These are phyloP conservation scores for Pipistrellus pygmaeus DNA, from an alignment of 2,797 vertebrate species.

Conservation along the genomic window DNA sequence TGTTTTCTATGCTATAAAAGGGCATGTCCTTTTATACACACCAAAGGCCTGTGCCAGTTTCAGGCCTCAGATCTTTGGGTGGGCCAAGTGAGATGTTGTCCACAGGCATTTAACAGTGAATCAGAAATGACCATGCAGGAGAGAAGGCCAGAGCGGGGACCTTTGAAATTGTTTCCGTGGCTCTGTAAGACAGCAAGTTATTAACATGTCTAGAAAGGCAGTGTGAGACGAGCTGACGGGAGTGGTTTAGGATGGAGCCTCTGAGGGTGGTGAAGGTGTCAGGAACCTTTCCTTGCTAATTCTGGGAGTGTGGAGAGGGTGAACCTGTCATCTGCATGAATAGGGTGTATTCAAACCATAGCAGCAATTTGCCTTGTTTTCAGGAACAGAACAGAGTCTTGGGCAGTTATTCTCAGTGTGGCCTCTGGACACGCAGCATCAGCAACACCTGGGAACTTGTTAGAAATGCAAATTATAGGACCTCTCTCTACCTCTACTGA, in stretches of 20 bases:
- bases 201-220: not conserved
- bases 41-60: not conserved
- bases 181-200: not conserved
- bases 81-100: not conserved
- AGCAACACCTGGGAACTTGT: not conserved
- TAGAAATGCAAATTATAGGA: not conserved
- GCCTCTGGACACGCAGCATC: not conserved
- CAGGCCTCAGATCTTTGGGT: not conserved
- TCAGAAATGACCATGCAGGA: not conserved
- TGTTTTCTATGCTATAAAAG: constrained; percentile 32
- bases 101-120: not conserved
- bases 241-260: not conserved
- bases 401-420: not conserved
- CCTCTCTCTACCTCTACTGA: not conserved
- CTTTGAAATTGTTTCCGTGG: not conserved
- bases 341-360: not conserved
- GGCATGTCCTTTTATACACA: not conserved
- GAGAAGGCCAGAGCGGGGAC: not conserved
- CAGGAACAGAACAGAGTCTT: not conserved
- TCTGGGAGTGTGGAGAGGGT: not conserved
- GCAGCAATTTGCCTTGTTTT: not conserved
- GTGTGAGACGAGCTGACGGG: not conserved
- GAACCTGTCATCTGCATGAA: not conserved
- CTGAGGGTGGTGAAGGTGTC: not conserved
- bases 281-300: not conserved